Evolutionary conservation across 2,888 invertebrate species (phyloP), one percentile per base, ranked within the genome.

Genomic region (Hymenopus coronatus): DNA sequence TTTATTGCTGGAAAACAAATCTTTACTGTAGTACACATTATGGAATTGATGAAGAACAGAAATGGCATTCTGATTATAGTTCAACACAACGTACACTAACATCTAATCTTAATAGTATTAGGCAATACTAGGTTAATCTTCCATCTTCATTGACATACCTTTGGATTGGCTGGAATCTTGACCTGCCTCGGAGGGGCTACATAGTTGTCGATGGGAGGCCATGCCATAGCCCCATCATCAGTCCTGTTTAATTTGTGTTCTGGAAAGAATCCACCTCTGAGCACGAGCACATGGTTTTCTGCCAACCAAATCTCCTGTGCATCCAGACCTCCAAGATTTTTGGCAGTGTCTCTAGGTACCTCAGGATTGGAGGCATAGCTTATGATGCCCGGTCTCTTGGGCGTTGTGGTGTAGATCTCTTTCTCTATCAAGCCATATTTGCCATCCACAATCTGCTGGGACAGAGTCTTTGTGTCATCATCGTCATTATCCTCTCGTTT

Each of bases 301-400:
- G 98, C 97, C 89, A 98, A 93, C 98, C 98, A 98, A 92, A 98
- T 98, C 91, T 98, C 98, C 89, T 97, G 96, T 92, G 97, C 96
- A 91, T 96, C 96, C 3, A 98, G 94, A 28, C 98, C 98, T 28
- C 98, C 98, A 83, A 97, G 94, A 92, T 96, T 98, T 91, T 96
- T 96, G 40, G 96, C 94, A 91, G 96, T 97, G 93, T 98, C 98
- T 91, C 96, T 95, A 0, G 97, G 96, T 82, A 97, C 97, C 92
- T 98, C 98, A 0, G 96, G 95, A 92, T 98, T 98, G 9, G 95
- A 94, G 86, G 96, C 95, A 92, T 98, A 98, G 92, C 97, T 98
- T 83, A 98, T 94, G 82, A 98, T 96, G 3, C 97, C 98, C 0
- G 97, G 98, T 88, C 97, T 94, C 92, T 96, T 96, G 2, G 96